These are phyloP conservation scores for Burhinus bistriatus DNA, from an alignment of 2,113 vertebrate genomes.

Conservation along the genomic window DNA sequence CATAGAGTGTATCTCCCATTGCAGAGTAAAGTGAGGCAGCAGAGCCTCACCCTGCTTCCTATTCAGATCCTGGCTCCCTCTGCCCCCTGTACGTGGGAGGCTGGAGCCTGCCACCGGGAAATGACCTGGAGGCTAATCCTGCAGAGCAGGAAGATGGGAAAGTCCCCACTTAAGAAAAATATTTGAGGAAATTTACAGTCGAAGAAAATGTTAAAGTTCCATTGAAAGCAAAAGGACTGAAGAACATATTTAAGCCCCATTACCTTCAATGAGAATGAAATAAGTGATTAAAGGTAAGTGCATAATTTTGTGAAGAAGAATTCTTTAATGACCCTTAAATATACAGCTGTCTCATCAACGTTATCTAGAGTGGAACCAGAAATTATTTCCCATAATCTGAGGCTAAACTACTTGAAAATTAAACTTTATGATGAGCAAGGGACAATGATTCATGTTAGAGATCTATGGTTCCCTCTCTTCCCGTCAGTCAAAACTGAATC, in stretches of 20 bases:
- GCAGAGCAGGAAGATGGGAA: neutral
- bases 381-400: neutral
- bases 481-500: neutral
- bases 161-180: neutral
- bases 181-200: neutral
- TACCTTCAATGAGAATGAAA: neutral
- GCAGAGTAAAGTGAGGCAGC: neutral
- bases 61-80: neutral
- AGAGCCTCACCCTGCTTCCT: neutral
- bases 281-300: neutral
- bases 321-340: conserved; percentile 29
- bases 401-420: conserved; percentile 7
- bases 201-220: neutral
- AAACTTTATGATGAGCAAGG: neutral
- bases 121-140: neutral
- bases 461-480: neutral
- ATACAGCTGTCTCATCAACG: neutral
- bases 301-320: neutral
- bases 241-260: neutral
- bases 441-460: neutral
- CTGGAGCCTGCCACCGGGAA: neutral
- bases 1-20: neutral
- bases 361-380: neutral
- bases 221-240: neutral
- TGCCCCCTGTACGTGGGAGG: neutral